Conservation (phyloP, 2,888 invertebrate genomes). For the Drosophila greeni region DNA sequence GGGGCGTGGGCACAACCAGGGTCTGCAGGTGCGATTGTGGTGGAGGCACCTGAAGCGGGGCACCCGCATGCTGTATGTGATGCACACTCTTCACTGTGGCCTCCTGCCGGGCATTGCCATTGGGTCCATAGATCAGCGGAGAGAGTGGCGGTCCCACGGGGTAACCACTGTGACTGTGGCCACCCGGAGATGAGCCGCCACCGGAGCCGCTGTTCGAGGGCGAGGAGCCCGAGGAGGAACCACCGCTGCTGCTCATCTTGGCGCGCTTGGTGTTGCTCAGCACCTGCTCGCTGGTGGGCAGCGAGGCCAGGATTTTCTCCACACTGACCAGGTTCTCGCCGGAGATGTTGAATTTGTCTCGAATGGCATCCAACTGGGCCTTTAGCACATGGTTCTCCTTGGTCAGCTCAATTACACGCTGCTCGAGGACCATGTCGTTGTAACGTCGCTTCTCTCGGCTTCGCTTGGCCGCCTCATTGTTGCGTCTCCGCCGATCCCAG, state of each 20-base stretch:
- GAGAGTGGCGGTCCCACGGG: constrained; percentile 47
- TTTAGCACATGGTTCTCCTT: constrained; percentile 97
- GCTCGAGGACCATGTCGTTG: constrained; percentile 97
- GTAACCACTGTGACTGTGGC: constrained; percentile 49
- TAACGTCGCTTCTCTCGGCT: constrained; percentile 97
- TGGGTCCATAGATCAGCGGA: constrained; percentile 56
- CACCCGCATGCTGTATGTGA: constrained; percentile 48
- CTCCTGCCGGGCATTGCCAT: constrained; percentile 24
- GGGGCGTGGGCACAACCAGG: constrained; percentile 25
- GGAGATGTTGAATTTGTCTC: constrained; percentile 94
- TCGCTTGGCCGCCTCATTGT: constrained; percentile 98
- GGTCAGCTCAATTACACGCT: constrained; percentile 94
- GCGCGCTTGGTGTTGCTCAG: constrained; percentile 88
- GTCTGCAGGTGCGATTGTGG: constrained; percentile 30
- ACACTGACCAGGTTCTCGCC: constrained; percentile 92
- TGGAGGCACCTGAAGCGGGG: constrained; percentile 27
- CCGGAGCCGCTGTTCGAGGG: constrained; percentile 28
- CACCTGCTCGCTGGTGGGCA: constrained; percentile 91
- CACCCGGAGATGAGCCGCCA: constrained; percentile 35
- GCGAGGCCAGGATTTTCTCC: constrained; percentile 91
- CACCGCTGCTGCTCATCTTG: constrained; percentile 71
- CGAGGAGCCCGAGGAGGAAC: constrained; percentile 42
- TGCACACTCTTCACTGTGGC: constrained; percentile 46
- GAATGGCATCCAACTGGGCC: constrained; percentile 94
- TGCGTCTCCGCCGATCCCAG: constrained; percentile 96